phyloP scores from a whole-genome alignment of 2,797 vertebrate genomes.

The Cyclura pinguis region DNA sequence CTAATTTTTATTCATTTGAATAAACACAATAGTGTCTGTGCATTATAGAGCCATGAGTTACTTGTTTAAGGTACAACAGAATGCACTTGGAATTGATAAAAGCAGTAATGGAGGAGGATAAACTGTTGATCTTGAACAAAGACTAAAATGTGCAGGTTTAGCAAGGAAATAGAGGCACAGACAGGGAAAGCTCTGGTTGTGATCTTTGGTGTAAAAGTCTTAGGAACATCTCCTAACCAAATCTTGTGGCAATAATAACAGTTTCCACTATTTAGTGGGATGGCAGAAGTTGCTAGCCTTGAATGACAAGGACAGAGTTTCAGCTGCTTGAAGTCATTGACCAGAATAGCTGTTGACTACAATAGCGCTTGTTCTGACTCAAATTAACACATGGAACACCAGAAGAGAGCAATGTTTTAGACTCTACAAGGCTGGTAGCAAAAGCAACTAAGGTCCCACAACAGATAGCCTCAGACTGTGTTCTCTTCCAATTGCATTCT shows the following conservation, averaged over 20 bases:
- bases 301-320: not conserved
- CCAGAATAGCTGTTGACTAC: not conserved
- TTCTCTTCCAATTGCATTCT: not conserved
- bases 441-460: not conserved
- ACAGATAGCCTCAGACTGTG: not conserved
- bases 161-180: not conserved
- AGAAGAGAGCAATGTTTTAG: not conserved
- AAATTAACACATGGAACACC: not conserved
- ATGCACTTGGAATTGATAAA: not conserved
- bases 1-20: not conserved
- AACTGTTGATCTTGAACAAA: not conserved
- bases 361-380: not conserved
- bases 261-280: not conserved
- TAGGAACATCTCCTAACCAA: not conserved
- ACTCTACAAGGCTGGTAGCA: not conserved
- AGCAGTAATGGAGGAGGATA: not conserved
- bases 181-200: not conserved
- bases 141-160: not conserved
- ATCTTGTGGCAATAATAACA: not conserved
- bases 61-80: not conserved
- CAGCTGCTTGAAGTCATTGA: too few species aligned
- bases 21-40: slow-evolving; percentile 67
- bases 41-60: slow-evolving; percentile 57
- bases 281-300: not conserved
- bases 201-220: not conserved